Evolutionary conservation across 1,140 invertebrate genomes (phyloP).

Genomic region (Odontomachus brunneus): DNA sequence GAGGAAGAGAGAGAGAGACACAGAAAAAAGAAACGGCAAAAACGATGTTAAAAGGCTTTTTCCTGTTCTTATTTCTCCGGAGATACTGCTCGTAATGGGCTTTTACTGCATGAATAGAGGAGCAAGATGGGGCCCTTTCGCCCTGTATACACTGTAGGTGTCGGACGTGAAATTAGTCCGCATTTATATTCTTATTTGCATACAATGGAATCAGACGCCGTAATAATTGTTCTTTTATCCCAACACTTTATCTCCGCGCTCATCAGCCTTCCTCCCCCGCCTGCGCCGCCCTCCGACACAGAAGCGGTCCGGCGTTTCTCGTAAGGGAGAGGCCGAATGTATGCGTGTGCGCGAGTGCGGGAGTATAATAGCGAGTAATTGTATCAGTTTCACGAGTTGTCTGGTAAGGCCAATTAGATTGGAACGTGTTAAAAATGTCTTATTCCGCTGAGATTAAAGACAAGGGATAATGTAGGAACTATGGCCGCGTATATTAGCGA

Average conservation of each 20-base stretch:
- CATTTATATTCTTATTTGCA: conserved; percentile 75
- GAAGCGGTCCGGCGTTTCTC: neutral
- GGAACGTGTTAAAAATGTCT: conserved; percentile 25
- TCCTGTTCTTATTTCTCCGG: conserved; percentile 70
- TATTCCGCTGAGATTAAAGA: conserved; percentile 32
- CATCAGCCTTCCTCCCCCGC: conserved; percentile 15
- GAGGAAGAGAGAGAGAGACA: too few relatives aligned
- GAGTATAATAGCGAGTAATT: conserved; percentile 47
- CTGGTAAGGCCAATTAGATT: conserved; percentile 19
- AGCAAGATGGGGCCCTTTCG: conserved; percentile 68
- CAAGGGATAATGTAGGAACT: neutral
- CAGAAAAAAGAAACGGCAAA: conserved; percentile 1
- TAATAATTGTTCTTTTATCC: conserved; percentile 74
- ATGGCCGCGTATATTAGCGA: neutral
- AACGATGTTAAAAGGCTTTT: conserved; percentile 62
- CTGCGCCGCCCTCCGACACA: too few relatives aligned
- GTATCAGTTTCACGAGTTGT: conserved; percentile 43
- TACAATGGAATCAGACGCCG: conserved; percentile 73
- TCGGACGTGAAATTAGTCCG: conserved; percentile 71
- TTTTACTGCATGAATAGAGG: conserved; percentile 72
- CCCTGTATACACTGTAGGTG: conserved; percentile 60
- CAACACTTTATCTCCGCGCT: conserved; percentile 59
- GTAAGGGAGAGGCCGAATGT: neutral
- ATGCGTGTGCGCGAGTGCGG: neutral
- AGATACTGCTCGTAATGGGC: conserved; percentile 67